Base-by-base conservation (phyloP, 2,113 vertebrate genomes). In the Centropus unirufus region DNA sequence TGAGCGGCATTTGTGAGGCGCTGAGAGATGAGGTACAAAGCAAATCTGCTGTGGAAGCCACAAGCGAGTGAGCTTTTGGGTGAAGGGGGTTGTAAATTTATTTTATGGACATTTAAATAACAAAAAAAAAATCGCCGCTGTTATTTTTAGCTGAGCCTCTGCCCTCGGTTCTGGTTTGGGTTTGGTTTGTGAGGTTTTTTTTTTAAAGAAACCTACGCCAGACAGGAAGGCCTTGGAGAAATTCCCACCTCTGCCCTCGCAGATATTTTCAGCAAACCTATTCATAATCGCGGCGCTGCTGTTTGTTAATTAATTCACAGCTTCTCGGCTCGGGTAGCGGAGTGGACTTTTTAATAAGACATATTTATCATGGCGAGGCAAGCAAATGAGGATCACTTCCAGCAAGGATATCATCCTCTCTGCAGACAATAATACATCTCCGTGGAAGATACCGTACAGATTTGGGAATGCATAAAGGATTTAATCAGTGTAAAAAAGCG, bases 1-100 rank as follows among this genome's bases (percentile, higher is more conserved):
- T 99, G 98, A 98, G 96, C 97, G 97, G 98, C 98, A 98, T 98
- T 98, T 99, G 98, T 97, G 98, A 99, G 97, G 98, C 98, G 98
- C 98, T 98, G 98, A 98, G 98, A 98, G 98, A 96, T 90, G 98
- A 98, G 97, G 92, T 95, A 96, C 96, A 97, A 98, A 98, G 96
- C 92, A 82, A 89, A 97, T 95, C 98, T 94, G 82, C 95, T 55
- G 82, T 42, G 87, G 70, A 92, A 93, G 80, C 83, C 84, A 95
- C 82, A 89, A 93, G 64, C 80, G 59, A 92, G 58, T 7, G 42
- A 55, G 79, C 80, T 90, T 88, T 78, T 23, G 90, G 93, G 86
- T 12, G 34, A 74, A 78, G 64, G 76, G 63, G 85, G 34, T 4
- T 74, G 89, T 96, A 94, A 94, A 94, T 96, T 92, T 87, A 84